phyloP scores from a whole-genome alignment of 1,140 invertebrate genomes.

The Brachionus sp. region DNA sequence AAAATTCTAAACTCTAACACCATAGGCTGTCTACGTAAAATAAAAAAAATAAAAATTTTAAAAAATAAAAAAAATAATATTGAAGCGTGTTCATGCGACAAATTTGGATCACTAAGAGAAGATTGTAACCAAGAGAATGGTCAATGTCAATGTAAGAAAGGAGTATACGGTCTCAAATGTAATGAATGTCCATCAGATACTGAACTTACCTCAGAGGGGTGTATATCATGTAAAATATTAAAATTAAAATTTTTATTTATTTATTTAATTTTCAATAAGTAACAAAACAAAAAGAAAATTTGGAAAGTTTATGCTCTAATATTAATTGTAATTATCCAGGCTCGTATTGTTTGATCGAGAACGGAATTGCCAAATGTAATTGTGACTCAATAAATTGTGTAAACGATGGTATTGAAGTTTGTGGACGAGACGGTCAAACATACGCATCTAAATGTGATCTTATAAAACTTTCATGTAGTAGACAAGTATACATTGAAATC shows the following conservation, averaged over 20 bases:
- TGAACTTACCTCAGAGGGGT: constrained; percentile 7
- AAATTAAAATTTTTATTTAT: background rate
- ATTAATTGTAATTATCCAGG: constrained; percentile 37
- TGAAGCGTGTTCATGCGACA: constrained; percentile 29
- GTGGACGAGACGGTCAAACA: constrained; percentile 51
- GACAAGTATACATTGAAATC: constrained; percentile 74
- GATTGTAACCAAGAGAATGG: constrained; percentile 65
- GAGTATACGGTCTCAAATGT: constrained; percentile 74
- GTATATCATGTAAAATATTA: background rate
- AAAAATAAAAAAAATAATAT: background rate
- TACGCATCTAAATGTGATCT: constrained; percentile 64
- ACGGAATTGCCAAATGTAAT: constrained; percentile 6
- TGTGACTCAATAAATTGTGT: constrained; percentile 37
- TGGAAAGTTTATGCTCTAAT: constrained; percentile 35
- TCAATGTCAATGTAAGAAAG: constrained; percentile 77
- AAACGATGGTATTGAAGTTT: constrained; percentile 47
- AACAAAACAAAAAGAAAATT: background rate
- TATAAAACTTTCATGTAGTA: constrained; percentile 74
- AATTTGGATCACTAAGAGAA: constrained; percentile 29
- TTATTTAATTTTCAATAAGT: background rate
- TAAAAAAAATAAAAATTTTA: background rate
- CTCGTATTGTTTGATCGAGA: constrained; percentile 24
- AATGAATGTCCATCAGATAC: constrained; percentile 68
- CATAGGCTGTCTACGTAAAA: constrained; percentile 36
- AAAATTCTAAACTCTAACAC: constrained; percentile 14